These are phyloP conservation scores for Nymphalis io DNA, from an alignment of 1,140 invertebrate species.

Conservation along the genomic window DNA sequence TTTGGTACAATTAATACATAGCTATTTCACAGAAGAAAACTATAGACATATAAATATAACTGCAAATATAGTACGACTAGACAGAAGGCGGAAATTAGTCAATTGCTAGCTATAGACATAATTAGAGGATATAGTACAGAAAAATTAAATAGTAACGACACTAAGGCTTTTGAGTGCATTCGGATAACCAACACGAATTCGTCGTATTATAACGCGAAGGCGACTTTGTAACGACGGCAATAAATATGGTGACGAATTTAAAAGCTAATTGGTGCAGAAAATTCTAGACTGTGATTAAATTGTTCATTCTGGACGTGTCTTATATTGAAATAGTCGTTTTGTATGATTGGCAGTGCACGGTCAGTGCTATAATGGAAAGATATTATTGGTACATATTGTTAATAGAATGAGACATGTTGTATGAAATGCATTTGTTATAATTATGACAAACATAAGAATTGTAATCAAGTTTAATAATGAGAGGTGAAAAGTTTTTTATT, in stretches of 20 bases:
- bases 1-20: slow-evolving; percentile 71
- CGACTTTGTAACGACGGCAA: slow-evolving; percentile 51
- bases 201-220: slow-evolving; percentile 48
- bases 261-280: slow-evolving; percentile 78
- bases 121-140: slow-evolving; percentile 62
- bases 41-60: slow-evolving; percentile 57
- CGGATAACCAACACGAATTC: slow-evolving; percentile 53
- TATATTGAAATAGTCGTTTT: slow-evolving; percentile 80
- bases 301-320: slow-evolving; percentile 79
- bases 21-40: slow-evolving; percentile 63
- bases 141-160: slow-evolving; percentile 66
- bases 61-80: slow-evolving; percentile 70
- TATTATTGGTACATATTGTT: slow-evolving; percentile 46
- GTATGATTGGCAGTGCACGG: slow-evolving; percentile 71
- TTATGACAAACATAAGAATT: slow-evolving; percentile 33
- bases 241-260: slow-evolving; percentile 72
- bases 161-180: slow-evolving; percentile 67
- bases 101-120: slow-evolving; percentile 78
- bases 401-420: slow-evolving; percentile 59
- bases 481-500: slow-evolving; percentile 55
- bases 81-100: slow-evolving; percentile 71
- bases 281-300: slow-evolving; percentile 80
- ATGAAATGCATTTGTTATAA: slow-evolving; percentile 67
- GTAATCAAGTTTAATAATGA: slow-evolving; percentile 32
- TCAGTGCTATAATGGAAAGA: slow-evolving; percentile 51